These are phyloP conservation scores for Macrosoma leucophasiata DNA, from an alignment of 2,888 invertebrate species.

Conservation along the genomic window DNA sequence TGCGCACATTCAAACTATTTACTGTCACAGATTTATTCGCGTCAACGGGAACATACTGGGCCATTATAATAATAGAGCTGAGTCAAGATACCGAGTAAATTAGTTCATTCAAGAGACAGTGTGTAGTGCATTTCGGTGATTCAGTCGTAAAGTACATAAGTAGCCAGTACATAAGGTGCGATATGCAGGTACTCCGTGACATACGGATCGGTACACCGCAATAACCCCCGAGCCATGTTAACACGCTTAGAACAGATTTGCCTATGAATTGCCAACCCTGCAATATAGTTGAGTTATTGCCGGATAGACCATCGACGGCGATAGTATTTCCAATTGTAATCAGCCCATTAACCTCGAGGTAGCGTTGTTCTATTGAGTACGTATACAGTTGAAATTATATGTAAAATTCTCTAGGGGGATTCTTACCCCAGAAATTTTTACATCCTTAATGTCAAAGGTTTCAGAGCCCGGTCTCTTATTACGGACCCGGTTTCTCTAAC, in stretches of 20 bases:
- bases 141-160: constrained; percentile 24
- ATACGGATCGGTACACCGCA: constrained; percentile 54
- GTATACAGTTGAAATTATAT: no score
- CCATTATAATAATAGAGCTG: no score
- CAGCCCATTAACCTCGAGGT: no score
- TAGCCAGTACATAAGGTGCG: constrained; percentile 30
- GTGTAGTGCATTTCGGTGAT: no score
- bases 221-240: constrained; percentile 62
- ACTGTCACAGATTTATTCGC: constrained; percentile 4
- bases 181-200: constrained; percentile 28
- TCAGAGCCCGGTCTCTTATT: constrained; percentile 41
- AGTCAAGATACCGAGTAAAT: no score
- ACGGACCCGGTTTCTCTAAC: constrained; percentile 36
- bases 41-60: no score
- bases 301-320: constrained; percentile 39
- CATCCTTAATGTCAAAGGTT: constrained; percentile 37
- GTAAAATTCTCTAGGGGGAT: constrained; percentile 32
- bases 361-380: no score
- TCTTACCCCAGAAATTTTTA: constrained; percentile 30
- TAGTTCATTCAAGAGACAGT: no score
- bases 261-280: constrained; percentile 62
- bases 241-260: constrained; percentile 66
- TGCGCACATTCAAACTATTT: constrained; percentile 5
- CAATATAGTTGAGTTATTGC: constrained; percentile 54
- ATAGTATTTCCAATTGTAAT: constrained; percentile 20